A percentile compares a stretch with the other conserved stretches of the same genome.
phyloP scores from a whole-genome alignment of 2,113 vertebrate species.

The Melanerpes aurifrons region DNA sequence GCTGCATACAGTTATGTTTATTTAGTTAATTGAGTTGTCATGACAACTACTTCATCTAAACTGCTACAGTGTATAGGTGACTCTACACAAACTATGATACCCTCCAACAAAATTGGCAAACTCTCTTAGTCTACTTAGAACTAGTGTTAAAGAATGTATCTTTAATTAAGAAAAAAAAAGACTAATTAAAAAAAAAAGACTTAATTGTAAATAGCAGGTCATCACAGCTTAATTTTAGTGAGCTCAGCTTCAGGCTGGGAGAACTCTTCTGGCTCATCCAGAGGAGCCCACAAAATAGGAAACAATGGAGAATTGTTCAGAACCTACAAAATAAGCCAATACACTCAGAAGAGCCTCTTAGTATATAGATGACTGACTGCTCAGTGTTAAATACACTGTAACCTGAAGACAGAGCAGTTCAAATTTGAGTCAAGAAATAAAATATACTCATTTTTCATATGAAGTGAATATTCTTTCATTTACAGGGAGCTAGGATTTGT shows the following conservation, averaged over 20 bases:
- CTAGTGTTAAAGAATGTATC: background rate
- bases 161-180: background rate
- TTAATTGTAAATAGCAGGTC: background rate
- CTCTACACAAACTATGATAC: background rate
- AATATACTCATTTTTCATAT: background rate
- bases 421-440: background rate
- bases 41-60: slow-evolving; percentile 41
- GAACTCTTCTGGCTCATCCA: background rate
- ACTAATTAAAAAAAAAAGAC: background rate
- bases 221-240: background rate
- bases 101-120: background rate
- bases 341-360: background rate
- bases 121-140: background rate
- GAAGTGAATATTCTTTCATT: background rate
- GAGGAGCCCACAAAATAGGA: background rate
- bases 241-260: background rate
- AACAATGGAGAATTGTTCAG: background rate
- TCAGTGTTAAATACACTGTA: background rate
- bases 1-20: slow-evolving; percentile 17
- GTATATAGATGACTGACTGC: background rate
- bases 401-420: background rate
- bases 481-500: background rate
- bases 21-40: slow-evolving; percentile 56
- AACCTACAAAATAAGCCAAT: background rate
- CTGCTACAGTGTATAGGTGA: background rate